Evolutionary conservation across 2,797 vertebrate species (phyloP), one percentile per base, ranked within the genome.

Genomic region (Apodemus agrarius): DNA sequence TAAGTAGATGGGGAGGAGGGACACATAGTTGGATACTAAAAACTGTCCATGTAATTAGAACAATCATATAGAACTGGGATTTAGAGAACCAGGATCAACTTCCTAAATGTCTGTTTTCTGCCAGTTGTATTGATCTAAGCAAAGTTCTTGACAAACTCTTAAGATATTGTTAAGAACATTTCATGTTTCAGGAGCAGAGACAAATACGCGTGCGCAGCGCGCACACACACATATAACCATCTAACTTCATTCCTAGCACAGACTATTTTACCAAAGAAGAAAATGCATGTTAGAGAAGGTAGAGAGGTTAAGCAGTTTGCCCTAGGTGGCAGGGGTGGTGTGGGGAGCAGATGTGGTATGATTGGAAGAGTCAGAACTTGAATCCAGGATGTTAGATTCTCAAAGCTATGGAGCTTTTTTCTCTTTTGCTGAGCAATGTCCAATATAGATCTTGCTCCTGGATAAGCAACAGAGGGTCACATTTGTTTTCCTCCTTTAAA

Each of bases 161-260:
- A 37, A 57, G 69, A 80, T 61, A 67, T 52, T 22, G 26, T 46
- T 84, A 92, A 67, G 22, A 31, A 82, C 22, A 92, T 94, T 89
- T 81, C 63, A 92, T 80, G 43, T 82, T 96, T 95, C 13, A 86
- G 34, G 88, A 95, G 9, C 49, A 80, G 29, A 96, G 43, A 46
- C 75, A 74, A 24, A 67, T 75, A 37, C 24, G 74, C 84, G 26
- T 6, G 6, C 43, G 6, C 43, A 43, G n/a, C 9, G 89, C 7
- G 78, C 0, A 90, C 1, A 75, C 90, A 82, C 14, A 75, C 87
- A 31, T 14, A 89, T 89, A 34, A 69, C 31, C 86, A 79, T 91
- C 6, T 93, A 22, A 95, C 61, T 95, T 96, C n/a, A 91, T 78
- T 95, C 54, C 79, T 13, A 96, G 84, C 37, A 93, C 12, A 94